Percentiles rank a stretch among this genome's conserved stretches.
phyloP scores from a whole-genome alignment of 2,797 vertebrate species.

The Tamandua tetradactyla region DNA sequence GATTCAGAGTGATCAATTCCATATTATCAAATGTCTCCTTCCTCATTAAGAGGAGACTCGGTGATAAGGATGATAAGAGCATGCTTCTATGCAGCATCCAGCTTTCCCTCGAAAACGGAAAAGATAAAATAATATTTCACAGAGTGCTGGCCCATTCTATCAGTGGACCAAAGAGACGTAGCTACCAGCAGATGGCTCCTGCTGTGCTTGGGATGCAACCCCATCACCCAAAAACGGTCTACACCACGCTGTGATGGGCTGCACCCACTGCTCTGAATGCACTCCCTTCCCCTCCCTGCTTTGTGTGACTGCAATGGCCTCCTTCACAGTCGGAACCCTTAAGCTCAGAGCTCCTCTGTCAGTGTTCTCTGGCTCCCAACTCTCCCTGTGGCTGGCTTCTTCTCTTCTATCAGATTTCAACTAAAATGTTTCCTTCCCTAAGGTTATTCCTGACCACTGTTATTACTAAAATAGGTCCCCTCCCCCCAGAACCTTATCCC shows the following conservation, averaged over 20 bases:
- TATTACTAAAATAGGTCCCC: not conserved
- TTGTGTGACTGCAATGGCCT: rapidly evolving
- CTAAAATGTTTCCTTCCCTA: not conserved
- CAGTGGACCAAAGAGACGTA: rapidly evolving
- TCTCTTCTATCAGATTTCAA: not conserved
- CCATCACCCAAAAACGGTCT: not conserved
- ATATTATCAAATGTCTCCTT: not conserved
- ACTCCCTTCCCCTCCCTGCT: not conserved
- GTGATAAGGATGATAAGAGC: not conserved
- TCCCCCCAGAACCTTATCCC: not conserved
- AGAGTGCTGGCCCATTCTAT: not conserved
- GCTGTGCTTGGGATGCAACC: rapidly evolving
- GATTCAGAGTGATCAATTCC: not conserved
- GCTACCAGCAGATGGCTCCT: not conserved
- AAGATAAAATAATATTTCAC: not conserved
- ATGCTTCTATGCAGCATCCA: not conserved
- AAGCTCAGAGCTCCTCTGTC: not conserved
- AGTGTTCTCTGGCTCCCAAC: not conserved
- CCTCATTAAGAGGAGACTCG: not conserved
- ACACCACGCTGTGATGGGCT: rapidly evolving
- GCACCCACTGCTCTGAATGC: rapidly evolving
- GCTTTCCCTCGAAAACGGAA: not conserved
- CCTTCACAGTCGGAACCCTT: rapidly evolving
- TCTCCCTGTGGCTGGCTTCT: not conserved
- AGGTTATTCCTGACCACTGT: not conserved